These are phyloP conservation scores for Alligator mississippiensis DNA, from an alignment of 2,113 vertebrate genomes.

Conservation along the genomic window DNA sequence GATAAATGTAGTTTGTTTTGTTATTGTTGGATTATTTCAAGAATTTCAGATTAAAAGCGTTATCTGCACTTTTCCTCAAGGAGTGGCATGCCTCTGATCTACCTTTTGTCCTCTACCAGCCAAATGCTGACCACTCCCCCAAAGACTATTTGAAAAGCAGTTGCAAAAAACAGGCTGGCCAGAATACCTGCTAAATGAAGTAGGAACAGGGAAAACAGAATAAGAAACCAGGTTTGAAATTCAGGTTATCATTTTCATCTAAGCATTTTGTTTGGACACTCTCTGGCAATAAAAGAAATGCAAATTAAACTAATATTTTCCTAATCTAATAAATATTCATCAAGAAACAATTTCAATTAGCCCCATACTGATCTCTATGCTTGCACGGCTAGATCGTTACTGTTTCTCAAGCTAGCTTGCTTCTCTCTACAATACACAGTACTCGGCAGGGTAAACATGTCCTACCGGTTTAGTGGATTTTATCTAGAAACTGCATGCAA, in stretches of 20 bases:
- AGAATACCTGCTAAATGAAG: background rate
- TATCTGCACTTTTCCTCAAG: background rate
- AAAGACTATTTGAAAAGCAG: background rate
- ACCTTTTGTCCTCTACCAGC: background rate
- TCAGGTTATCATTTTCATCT: background rate
- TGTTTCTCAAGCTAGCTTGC: no score
- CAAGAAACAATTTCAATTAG: background rate
- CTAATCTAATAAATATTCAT: background rate
- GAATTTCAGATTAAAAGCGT: no score
- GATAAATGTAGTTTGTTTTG: background rate
- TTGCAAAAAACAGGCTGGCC: background rate
- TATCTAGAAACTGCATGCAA: background rate
- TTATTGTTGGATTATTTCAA: background rate
- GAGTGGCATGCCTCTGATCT: background rate
- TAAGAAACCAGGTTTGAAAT: no score
- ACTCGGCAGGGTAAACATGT: no score
- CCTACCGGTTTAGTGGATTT: background rate
- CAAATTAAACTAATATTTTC: background rate
- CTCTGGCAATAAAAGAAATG: background rate
- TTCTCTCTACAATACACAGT: no score
- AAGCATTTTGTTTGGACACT: background rate
- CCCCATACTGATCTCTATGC: no score
- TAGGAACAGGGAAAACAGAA: background rate
- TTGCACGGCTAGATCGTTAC: no score
- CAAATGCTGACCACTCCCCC: background rate